phyloP scores from a whole-genome alignment of 2,888 invertebrate species.

The Cabera pusaria region DNA sequence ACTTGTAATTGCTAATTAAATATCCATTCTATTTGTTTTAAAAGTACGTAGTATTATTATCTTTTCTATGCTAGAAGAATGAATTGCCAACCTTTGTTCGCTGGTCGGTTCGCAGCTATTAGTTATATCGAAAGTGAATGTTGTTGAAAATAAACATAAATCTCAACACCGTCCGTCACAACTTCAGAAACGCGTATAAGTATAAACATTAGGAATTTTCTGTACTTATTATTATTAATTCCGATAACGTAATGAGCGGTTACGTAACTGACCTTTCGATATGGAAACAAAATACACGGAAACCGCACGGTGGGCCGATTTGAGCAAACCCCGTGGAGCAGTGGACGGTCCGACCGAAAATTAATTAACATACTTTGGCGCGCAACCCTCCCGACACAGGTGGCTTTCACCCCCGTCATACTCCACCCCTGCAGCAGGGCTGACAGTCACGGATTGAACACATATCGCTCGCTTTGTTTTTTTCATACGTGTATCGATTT shows the following conservation, averaged over 20 bases:
- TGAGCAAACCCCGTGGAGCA: slow-evolving; percentile 61
- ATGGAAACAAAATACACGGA: slow-evolving; percentile 62
- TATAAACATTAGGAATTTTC: slow-evolving; percentile 8
- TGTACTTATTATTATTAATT: slow-evolving; percentile 15
- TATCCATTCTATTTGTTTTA: too few species aligned
- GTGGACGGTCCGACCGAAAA: slow-evolving; percentile 79
- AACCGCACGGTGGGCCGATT: slow-evolving; percentile 75
- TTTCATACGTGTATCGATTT: slow-evolving; percentile 18
- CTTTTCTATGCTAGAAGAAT: too few species aligned
- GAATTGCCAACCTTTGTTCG: too few species aligned
- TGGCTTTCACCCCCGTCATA: slow-evolving; percentile 52
- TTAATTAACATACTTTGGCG: slow-evolving; percentile 82
- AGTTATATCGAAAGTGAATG: too few species aligned
- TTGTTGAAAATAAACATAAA: too few species aligned
- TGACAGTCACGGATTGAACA: slow-evolving; percentile 37
- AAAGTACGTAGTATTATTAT: too few species aligned
- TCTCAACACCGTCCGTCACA: too few species aligned
- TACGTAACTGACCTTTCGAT: slow-evolving; percentile 57
- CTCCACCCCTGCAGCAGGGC: slow-evolving; percentile 43
- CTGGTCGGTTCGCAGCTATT: too few species aligned
- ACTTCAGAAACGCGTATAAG: slow-evolving; percentile 8
- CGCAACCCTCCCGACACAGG: slow-evolving; percentile 66
- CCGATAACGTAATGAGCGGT: slow-evolving; percentile 37
- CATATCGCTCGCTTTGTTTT: slow-evolving; percentile 20
- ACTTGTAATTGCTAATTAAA: too few species aligned